Evolutionary conservation across 2,888 invertebrate species (phyloP).

Genomic region (Scaptomyza reducta): DNA sequence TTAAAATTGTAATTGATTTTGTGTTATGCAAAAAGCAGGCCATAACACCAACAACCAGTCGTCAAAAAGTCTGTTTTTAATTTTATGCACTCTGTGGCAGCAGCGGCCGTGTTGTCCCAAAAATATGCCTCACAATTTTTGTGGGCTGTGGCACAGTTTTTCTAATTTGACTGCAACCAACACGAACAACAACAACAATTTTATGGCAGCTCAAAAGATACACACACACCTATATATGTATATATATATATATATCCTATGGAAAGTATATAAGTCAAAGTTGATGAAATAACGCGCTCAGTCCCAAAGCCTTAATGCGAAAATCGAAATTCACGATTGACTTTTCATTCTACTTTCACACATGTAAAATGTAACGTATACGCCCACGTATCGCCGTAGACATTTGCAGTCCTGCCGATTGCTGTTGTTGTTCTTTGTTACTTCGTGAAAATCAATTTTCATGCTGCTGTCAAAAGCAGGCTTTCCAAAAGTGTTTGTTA

Average conservation of each 20-base stretch:
- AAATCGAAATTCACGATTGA: constrained; percentile 42
- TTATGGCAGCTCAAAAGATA: constrained; percentile 67
- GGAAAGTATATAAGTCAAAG: constrained; percentile 47
- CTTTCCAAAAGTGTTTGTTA: constrained; percentile 10
- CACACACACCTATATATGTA: constrained; percentile 11
- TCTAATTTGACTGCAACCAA: constrained; percentile 69
- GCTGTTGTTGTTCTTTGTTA: constrained; percentile 16
- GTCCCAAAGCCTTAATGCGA: constrained; percentile 20
- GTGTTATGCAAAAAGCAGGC: constrained; percentile 77
- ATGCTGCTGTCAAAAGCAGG: constrained; percentile 70
- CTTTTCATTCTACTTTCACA: constrained; percentile 48
- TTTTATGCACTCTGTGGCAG: constrained; percentile 61
- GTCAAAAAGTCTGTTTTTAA: constrained; percentile 76
- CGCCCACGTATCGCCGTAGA: constrained; percentile 29
- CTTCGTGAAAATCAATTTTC: constrained; percentile 69
- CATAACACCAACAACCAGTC: constrained; percentile 44
- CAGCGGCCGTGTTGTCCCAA: constrained; percentile 51
- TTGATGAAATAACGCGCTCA: constrained; percentile 53
- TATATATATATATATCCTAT: constrained; percentile 4
- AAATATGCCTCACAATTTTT: constrained; percentile 73
- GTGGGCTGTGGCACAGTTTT: constrained; percentile 70
- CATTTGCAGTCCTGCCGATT: constrained; percentile 28
- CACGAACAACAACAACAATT: constrained; percentile 30
- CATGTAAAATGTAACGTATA: constrained; percentile 44
- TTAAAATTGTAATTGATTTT: constrained; percentile 82